Percentiles rank a stretch among this genome's conserved stretches.
Conservation (phyloP, 2,113 vertebrate genomes). For the Seriola quinqueradiata region DNA sequence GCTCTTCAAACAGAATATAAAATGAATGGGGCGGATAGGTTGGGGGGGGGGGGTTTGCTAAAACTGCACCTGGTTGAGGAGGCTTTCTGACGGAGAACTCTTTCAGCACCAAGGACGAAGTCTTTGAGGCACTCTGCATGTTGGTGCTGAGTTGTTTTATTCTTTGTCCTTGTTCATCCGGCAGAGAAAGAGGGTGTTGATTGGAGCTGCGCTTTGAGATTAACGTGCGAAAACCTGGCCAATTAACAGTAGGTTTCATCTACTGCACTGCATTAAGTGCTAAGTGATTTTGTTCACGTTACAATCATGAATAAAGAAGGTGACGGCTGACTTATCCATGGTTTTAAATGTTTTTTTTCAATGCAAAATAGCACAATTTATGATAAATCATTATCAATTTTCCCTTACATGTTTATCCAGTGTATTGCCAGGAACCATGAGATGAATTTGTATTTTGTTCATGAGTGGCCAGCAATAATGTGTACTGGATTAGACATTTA, state of each 20-base stretch:
- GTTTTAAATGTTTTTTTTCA: not conserved
- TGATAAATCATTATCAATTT: too few species aligned
- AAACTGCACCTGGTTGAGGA: conserved; percentile 20
- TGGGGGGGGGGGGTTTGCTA: not conserved
- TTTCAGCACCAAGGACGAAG: conserved; percentile 5
- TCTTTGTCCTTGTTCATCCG: conserved; percentile 11
- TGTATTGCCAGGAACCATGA: too few species aligned
- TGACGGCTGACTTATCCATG: not conserved
- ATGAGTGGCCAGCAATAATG: too few species aligned
- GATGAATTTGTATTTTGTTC: too few species aligned
- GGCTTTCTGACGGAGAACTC: conserved; percentile 21
- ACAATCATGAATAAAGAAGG: not conserved
- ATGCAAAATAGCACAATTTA: too few species aligned
- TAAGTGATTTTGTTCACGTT: not conserved
- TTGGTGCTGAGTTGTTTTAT: not conserved
- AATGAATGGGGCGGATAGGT: not conserved
- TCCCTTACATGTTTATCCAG: too few species aligned
- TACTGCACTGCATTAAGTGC: not conserved
- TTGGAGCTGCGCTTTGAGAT: conserved; percentile 42
- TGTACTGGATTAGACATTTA: too few species aligned
- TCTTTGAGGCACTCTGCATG: not conserved
- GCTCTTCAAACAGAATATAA: conserved; percentile 40
- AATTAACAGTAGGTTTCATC: conserved; percentile 32
- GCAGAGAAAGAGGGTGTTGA: conserved; percentile 55
- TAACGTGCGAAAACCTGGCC: conserved; percentile 38